Evolutionary conservation across 53 echinoderm and acorn worm genomes (phyloP).

Genomic region (Actinopyga echinites): DNA sequence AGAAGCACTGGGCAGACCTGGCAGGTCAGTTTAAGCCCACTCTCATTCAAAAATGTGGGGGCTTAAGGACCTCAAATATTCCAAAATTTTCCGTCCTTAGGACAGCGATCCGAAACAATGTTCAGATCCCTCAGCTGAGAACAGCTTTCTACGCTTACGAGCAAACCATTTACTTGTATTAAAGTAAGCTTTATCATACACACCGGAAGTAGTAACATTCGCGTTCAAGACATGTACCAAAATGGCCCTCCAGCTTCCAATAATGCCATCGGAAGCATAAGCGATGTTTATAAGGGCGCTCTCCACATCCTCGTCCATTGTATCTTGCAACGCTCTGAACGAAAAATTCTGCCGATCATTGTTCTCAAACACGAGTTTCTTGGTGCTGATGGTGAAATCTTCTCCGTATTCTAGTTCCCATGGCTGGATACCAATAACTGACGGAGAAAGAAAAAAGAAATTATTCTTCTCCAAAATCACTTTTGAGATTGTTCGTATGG

Average conservation of each 20-base stretch:
- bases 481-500: too few species aligned
- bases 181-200: too few species aligned
- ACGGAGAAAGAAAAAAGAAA: too few species aligned
- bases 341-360: constrained; percentile 21
- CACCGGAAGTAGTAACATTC: background rate
- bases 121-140: too few species aligned
- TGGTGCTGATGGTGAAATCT: constrained; percentile 23
- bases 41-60: background rate
- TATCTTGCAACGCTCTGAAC: constrained; percentile 30
- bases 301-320: constrained; percentile 6
- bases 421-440: constrained; percentile 25
- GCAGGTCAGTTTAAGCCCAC: too few species aligned
- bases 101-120: too few species aligned
- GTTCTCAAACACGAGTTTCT: constrained; percentile 20
- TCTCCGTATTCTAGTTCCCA: constrained; percentile 21
- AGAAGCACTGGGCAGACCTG: too few species aligned
- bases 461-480: too few species aligned
- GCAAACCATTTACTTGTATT: too few species aligned
- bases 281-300: constrained; percentile 15
- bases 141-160: too few species aligned
- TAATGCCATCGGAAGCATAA: constrained; percentile 3
- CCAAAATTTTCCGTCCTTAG: too few species aligned
- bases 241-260: constrained; percentile 10
- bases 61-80: too few species aligned
- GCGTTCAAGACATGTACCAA: constrained; percentile 15